Conservation (phyloP, 2,888 invertebrate species). For the Carpatolechia fugitivella region DNA sequence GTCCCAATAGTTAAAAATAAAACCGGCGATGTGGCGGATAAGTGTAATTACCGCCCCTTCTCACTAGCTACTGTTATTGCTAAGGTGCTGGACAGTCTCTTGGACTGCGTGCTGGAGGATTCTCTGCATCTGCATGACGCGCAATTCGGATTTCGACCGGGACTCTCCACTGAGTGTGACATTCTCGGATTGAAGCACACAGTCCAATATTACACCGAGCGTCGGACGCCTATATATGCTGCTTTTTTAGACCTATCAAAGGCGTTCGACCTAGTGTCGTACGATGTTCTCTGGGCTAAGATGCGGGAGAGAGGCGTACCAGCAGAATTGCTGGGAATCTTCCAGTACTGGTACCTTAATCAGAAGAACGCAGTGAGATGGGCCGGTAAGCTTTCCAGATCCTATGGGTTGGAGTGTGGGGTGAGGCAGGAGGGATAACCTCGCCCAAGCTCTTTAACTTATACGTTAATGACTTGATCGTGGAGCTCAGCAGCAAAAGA, state of each 20-base stretch:
- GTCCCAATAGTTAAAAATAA: not conserved
- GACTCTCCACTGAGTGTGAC: conserved; percentile 17
- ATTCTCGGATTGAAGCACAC: conserved; percentile 19
- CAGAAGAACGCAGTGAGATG: not conserved
- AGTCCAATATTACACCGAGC: conserved; percentile 16
- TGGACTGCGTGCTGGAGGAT: not conserved
- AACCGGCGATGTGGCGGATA: too few relatives aligned
- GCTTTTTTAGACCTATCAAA: too few relatives aligned
- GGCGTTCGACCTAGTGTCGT: too few relatives aligned
- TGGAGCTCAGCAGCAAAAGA: not conserved
- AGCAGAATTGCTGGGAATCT: not conserved
- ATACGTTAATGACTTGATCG: too few relatives aligned
- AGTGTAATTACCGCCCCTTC: not conserved
- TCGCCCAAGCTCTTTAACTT: conserved; percentile 2
- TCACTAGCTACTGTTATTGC: not conserved
- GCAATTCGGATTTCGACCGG: not conserved
- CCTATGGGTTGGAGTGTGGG: conserved; percentile 5
- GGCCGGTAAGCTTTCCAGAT: not conserved
- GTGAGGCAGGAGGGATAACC: conserved; percentile 8
- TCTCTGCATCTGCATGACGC: not conserved
- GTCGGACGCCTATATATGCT: conserved; percentile 18
- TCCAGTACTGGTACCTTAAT: not conserved
- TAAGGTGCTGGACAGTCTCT: not conserved
- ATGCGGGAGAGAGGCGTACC: not conserved
- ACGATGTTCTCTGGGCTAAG: too few relatives aligned